Conservation (phyloP, 1,140 invertebrate species). For the Tribolium castaneum region DNA sequence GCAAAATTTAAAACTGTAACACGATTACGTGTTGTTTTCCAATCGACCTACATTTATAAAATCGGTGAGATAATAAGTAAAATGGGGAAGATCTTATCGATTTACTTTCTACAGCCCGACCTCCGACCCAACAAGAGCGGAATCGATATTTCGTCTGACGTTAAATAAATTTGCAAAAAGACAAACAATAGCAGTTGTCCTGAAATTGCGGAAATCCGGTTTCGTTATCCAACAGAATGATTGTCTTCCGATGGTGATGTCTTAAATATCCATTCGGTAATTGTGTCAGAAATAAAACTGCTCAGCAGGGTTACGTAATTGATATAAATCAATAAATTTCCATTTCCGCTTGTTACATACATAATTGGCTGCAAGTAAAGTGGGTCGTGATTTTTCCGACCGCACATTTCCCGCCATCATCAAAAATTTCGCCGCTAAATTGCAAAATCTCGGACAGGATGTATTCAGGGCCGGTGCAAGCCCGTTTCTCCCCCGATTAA, state of each 20-base stretch:
- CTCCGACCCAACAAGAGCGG: background rate
- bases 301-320: background rate
- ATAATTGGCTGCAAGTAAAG: background rate
- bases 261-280: background rate
- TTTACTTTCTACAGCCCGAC: background rate
- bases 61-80: background rate
- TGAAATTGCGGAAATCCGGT: background rate
- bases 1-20: no score
- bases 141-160: background rate
- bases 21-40: background rate
- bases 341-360: conserved; percentile 20
- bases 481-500: background rate
- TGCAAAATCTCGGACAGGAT: background rate
- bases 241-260: background rate
- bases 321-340: conserved; percentile 18
- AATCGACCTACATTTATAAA: background rate
- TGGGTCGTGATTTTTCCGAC: background rate
- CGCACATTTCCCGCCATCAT: background rate
- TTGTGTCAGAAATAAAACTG: background rate
- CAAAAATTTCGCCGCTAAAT: background rate
- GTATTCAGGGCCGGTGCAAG: background rate
- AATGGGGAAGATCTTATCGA: background rate
- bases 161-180: background rate
- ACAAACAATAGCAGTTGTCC: background rate
- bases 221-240: background rate